A percentile compares a stretch with the other conserved stretches of the same genome.
Evolutionary conservation across 2,113 vertebrate genomes (phyloP).

Genomic region (Percina caprodes): DNA sequence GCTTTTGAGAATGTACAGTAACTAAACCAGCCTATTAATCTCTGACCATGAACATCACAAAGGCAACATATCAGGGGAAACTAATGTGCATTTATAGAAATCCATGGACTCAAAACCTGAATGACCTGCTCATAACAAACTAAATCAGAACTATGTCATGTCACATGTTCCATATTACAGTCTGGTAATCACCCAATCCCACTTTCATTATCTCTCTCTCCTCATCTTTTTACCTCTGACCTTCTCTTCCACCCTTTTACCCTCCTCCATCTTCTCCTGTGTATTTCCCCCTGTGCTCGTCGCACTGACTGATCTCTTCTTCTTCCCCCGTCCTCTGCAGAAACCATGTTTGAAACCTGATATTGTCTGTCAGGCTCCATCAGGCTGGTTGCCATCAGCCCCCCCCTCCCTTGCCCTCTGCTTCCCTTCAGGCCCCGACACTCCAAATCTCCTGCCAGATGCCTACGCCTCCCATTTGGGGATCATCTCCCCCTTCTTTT

Average conservation of each 20-base stretch:
- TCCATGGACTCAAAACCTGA: constrained; percentile 8
- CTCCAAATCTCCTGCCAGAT: constrained; percentile 42
- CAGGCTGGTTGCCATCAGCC: constrained; percentile 29
- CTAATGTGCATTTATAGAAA: not conserved
- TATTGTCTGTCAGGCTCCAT: constrained; percentile 70
- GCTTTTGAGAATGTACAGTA: not conserved
- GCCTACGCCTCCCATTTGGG: constrained; percentile 38
- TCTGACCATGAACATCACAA: not conserved
- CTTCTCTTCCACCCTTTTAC: constrained; percentile 6
- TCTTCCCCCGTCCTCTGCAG: constrained; percentile 24
- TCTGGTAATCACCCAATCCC: constrained; percentile 20
- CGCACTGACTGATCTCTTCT: constrained; percentile 16
- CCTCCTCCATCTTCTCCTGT: not conserved
- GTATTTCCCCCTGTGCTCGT: constrained; percentile 7
- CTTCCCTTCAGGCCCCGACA: constrained; percentile 34
- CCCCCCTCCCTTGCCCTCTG: not conserved
- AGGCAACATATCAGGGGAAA: not conserved
- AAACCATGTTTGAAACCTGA: constrained; percentile 61
- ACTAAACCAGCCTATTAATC: not conserved
- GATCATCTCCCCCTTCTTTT: constrained; percentile 34
- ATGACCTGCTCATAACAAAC: constrained; percentile 21
- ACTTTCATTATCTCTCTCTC: not conserved
- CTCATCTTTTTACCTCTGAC: constrained; percentile 20
- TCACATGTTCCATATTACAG: constrained; percentile 29
- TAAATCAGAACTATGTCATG: constrained; percentile 10